Conservation (phyloP, 2,888 invertebrate genomes). For the Bellardia pandia region DNA sequence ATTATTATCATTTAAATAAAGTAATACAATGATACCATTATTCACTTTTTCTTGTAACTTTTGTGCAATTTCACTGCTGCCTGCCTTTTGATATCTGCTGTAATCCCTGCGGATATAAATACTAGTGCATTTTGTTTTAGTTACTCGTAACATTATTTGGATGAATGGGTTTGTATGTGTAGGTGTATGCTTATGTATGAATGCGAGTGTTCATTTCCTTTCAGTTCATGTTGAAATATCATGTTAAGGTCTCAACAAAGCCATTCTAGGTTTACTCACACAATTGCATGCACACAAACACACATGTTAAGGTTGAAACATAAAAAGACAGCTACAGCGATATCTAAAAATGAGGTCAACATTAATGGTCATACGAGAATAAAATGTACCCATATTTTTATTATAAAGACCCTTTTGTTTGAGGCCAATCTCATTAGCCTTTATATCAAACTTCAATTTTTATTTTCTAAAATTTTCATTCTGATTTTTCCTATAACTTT, state of each 20-base stretch:
- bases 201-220: not conserved
- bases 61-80: slow-evolving; percentile 58
- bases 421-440: too few relatives aligned
- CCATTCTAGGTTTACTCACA: slow-evolving; percentile 49
- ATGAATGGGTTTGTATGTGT: not conserved
- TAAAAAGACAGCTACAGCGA: slow-evolving; percentile 11
- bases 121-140: slow-evolving; percentile 58
- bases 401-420: too few relatives aligned
- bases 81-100: slow-evolving; percentile 54
- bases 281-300: not conserved
- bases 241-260: slow-evolving; percentile 61
- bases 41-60: slow-evolving; percentile 53
- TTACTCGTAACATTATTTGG: slow-evolving; percentile 42
- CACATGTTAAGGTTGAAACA: slow-evolving; percentile 4
- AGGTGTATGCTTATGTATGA: slow-evolving; percentile 27
- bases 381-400: not conserved
- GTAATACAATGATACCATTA: slow-evolving; percentile 59
- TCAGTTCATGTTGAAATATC: slow-evolving; percentile 26
- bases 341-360: slow-evolving; percentile 58
- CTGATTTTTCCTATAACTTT: too few relatives aligned
- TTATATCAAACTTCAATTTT: too few relatives aligned
- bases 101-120: slow-evolving; percentile 68
- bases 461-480: too few relatives aligned
- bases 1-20: slow-evolving; percentile 48
- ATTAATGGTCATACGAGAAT: slow-evolving; percentile 44